Conservation (phyloP, 2,888 invertebrate genomes). For the Heteromurus nitidus region DNA sequence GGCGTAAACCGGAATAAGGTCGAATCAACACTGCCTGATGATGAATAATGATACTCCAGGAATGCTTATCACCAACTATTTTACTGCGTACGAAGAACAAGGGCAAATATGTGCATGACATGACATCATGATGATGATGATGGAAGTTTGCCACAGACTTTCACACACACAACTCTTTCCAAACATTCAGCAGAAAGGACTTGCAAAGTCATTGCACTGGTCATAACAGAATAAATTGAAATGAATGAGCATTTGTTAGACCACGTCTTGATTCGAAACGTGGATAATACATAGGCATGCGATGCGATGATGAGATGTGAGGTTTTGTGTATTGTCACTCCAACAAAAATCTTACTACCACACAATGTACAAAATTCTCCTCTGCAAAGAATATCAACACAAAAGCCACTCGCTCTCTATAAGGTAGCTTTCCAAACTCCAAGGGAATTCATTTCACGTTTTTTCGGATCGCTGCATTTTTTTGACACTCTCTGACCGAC, state of each 20-base stretch:
- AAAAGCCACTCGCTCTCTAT: slow-evolving; percentile 12
- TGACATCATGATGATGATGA: slow-evolving; percentile 31
- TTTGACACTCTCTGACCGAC: slow-evolving; percentile 43
- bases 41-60: slow-evolving; percentile 25
- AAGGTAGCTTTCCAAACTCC: slow-evolving; percentile 6
- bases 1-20: background rate
- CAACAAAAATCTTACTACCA: slow-evolving; percentile 27
- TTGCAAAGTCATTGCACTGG: slow-evolving; percentile 53
- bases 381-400: slow-evolving; percentile 7
- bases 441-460: slow-evolving; percentile 37
- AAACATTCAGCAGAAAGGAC: slow-evolving; percentile 38
- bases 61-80: slow-evolving; percentile 34
- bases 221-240: slow-evolving; percentile 41
- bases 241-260: slow-evolving; percentile 36
- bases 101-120: slow-evolving; percentile 37
- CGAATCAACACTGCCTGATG: background rate
- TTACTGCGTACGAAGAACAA: slow-evolving; percentile 24
- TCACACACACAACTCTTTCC: slow-evolving; percentile 24
- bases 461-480: slow-evolving; percentile 46
- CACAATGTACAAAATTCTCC: slow-evolving; percentile 5
- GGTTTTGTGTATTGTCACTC: slow-evolving; percentile 29
- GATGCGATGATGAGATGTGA: slow-evolving; percentile 7
- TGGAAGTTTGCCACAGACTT: slow-evolving; percentile 12
- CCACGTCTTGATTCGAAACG: background rate
- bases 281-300: too few species aligned